These are phyloP conservation scores for Tetramorium alpestre DNA, from an alignment of 1,140 invertebrate genomes.

Conservation along the genomic window DNA sequence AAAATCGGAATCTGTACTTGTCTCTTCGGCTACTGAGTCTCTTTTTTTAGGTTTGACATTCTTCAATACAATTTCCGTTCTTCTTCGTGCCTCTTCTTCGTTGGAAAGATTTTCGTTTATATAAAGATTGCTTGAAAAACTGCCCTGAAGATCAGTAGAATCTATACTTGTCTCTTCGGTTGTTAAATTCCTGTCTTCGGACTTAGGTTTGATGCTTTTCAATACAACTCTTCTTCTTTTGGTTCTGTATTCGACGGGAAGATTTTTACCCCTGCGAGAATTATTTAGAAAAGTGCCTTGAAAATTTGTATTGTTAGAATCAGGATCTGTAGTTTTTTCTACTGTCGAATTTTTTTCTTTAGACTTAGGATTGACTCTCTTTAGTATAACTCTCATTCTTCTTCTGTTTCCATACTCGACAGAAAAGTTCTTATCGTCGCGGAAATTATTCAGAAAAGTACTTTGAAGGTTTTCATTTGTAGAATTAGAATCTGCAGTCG, in stretches of 20 bases:
- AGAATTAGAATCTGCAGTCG: background rate
- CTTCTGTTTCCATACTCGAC: background rate
- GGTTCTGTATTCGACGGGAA: background rate
- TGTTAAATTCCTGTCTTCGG: background rate
- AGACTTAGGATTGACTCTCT: background rate
- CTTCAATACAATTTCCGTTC: background rate
- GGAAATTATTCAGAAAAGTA: background rate
- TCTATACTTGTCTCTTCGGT: background rate
- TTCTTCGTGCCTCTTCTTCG: background rate
- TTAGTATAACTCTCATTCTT: constrained; percentile 22
- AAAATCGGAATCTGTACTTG: background rate
- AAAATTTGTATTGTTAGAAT: background rate
- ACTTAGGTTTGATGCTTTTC: background rate
- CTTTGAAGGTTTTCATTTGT: background rate
- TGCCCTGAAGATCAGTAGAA: background rate
- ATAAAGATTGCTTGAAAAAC: background rate
- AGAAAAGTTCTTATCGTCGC: background rate
- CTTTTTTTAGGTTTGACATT: background rate
- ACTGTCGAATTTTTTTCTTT: background rate
- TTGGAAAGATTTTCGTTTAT: background rate
- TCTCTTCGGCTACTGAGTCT: constrained; percentile 4
- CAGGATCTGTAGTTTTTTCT: background rate
- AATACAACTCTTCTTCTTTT: background rate
- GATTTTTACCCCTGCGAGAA: background rate
- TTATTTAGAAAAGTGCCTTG: background rate